phyloP scores from a whole-genome alignment of 1,140 invertebrate genomes.

The Popillia japonica region DNA sequence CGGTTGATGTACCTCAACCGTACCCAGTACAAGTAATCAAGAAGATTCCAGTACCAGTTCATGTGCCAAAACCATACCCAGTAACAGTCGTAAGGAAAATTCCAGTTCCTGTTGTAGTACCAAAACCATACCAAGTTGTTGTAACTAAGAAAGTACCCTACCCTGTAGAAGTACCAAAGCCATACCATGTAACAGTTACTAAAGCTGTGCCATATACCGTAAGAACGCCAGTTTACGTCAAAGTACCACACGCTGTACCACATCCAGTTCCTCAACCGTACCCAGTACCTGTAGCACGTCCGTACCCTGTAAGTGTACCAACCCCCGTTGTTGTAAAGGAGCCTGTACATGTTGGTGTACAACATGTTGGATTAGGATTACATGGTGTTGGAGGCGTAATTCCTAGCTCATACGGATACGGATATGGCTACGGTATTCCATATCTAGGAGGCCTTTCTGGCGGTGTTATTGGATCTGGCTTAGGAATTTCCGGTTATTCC shows the following conservation, averaged over 20 bases:
- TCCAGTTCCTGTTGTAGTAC: constrained; percentile 55
- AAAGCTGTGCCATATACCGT: constrained; percentile 55
- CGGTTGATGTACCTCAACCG: constrained; percentile 52
- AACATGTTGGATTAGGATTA: constrained; percentile 14
- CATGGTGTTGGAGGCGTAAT: neutral
- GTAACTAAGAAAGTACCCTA: constrained; percentile 55
- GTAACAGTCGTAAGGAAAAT: constrained; percentile 52
- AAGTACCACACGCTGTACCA: constrained; percentile 56
- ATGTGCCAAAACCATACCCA: constrained; percentile 52
- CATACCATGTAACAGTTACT: constrained; percentile 52
- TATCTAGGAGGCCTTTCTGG: constrained; percentile 10
- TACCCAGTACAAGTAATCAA: constrained; percentile 52
- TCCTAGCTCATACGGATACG: constrained; percentile 38
- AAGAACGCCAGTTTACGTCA: constrained; percentile 56
- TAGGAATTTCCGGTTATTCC: neutral
- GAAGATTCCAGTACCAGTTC: constrained; percentile 55
- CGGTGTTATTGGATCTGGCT: constrained; percentile 16
- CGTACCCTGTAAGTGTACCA: constrained; percentile 53
- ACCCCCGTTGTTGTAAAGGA: constrained; percentile 45
- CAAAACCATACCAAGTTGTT: constrained; percentile 51
- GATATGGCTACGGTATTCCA: constrained; percentile 38
- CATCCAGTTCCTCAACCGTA: constrained; percentile 48
- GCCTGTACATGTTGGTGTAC: neutral
- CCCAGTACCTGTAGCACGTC: constrained; percentile 53
- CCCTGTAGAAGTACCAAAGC: constrained; percentile 53